Base-by-base conservation (phyloP, 2,888 invertebrate genomes). In the Diaperis boleti region DNA sequence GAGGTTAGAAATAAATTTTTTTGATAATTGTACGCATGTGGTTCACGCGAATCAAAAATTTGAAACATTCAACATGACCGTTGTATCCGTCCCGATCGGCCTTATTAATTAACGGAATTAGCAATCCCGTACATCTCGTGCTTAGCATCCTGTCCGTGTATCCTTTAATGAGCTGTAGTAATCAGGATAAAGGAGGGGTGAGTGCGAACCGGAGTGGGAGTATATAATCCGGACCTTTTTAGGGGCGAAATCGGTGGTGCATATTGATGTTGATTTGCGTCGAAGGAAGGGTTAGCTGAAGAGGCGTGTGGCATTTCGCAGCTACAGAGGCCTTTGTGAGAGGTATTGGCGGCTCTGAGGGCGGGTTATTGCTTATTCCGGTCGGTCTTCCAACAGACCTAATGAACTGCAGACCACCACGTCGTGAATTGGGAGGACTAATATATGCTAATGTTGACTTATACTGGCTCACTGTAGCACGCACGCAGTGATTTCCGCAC, bases 361-460 rank as follows among this genome's bases (percentile, higher is more conserved):
- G 56, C 57, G 60, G 66, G 66, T 63, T 65, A 68, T 68, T 68
- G 66, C 63, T 64, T 68, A 68, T 66, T 68, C 68, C 41, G 63
- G 59, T 59, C 66, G 62, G 67, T 69, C 66, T 67, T 66, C 69
- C 62, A 62, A 60, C 60, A 60, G 52, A 65, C 64, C 67, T 69
- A 71, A 69, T 69, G 69, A 71, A 69, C 69, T 65, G 63, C 55
- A 57, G 65, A 65, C 57, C 67, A 61, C 61, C 67, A 67, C 66
- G 65, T 63, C 63, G 63, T 65, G 42, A 20, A 26, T 33, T 69
- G 69, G 69, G 69, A 67, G 71, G 69, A 66, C 69, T 71, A 71
- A 69, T 71, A 57, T 71, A 71, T 71, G 71, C 69, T 71, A 70
- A 71, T 71, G 65, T 68, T 61, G 64, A 69, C 67, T 67, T 63